phyloP scores from a whole-genome alignment of 2,797 vertebrate species.

The Steatocranus sp. region DNA sequence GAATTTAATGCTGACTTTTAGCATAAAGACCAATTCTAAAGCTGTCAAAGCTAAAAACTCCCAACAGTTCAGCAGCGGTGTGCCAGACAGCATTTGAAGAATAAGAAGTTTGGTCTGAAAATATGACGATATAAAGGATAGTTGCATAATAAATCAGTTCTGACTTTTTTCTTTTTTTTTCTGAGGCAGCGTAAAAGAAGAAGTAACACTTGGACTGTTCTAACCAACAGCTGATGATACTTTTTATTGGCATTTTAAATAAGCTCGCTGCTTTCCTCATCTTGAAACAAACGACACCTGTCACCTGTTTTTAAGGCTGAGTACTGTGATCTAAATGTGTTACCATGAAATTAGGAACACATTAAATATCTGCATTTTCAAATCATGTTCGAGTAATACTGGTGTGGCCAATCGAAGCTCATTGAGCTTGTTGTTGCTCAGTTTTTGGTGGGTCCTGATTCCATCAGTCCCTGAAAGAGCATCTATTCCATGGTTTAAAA shows the following conservation, averaged over 20 bases:
- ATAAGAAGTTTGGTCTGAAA: not conserved
- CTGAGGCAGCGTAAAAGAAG: not conserved
- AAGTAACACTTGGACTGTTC: not conserved
- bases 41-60: not conserved
- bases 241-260: not conserved
- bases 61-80: not conserved
- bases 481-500: not conserved
- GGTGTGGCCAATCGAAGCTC: not conserved
- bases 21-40: not conserved
- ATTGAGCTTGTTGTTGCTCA: not conserved
- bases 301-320: not conserved
- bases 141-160: accelerated
- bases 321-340: not conserved
- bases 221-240: not conserved
- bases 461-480: not conserved
- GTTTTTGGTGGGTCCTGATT: not conserved
- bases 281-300: not conserved
- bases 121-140: not conserved
- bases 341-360: not conserved
- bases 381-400: not conserved
- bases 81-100: not conserved
- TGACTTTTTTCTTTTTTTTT: not conserved
- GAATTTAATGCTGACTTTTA: slow-evolving; percentile 27
- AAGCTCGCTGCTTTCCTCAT: not conserved
- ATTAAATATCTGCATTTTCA: not conserved